These are phyloP conservation scores for Morone chrysops DNA, from an alignment of 2,113 vertebrate species.

Conservation along the genomic window DNA sequence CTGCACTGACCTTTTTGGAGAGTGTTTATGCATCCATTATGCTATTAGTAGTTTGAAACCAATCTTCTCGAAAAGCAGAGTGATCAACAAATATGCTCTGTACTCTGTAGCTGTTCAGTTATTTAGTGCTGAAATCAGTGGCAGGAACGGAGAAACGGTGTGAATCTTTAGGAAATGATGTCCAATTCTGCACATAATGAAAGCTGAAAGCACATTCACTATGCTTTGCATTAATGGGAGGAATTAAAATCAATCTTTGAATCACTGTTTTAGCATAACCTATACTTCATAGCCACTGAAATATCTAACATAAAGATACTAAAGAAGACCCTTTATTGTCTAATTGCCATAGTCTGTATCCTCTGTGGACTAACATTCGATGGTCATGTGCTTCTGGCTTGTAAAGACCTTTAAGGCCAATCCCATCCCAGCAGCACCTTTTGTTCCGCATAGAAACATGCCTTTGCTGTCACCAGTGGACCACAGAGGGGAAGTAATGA, in stretches of 20 bases:
- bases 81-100: conserved; percentile 38
- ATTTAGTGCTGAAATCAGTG: conserved; percentile 58
- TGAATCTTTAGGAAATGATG: background rate
- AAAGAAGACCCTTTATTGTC: background rate
- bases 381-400: conserved; percentile 10
- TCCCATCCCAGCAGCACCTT: conserved; percentile 34
- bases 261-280: background rate
- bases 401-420: conserved; percentile 13
- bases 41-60: conserved; percentile 29
- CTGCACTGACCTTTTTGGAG: conserved; percentile 50
- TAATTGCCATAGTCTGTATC: background rate
- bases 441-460: conserved; percentile 52
- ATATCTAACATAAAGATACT: background rate
- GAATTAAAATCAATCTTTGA: background rate
- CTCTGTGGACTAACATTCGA: background rate
- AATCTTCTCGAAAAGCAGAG: conserved; percentile 37
- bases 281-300: background rate
- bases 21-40: conserved; percentile 49
- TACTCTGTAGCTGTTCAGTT: conserved; percentile 35
- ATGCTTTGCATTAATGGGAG: background rate
- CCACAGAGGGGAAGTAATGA: conserved; percentile 64
- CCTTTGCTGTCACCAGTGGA: conserved; percentile 47
- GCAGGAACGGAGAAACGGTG: background rate
- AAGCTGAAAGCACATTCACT: background rate
- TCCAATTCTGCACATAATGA: background rate